Percentiles rank a stretch among this genome's conserved stretches.
Evolutionary conservation across 2,113 vertebrate genomes (phyloP).

Genomic region (Nesogale talazaci): DNA sequence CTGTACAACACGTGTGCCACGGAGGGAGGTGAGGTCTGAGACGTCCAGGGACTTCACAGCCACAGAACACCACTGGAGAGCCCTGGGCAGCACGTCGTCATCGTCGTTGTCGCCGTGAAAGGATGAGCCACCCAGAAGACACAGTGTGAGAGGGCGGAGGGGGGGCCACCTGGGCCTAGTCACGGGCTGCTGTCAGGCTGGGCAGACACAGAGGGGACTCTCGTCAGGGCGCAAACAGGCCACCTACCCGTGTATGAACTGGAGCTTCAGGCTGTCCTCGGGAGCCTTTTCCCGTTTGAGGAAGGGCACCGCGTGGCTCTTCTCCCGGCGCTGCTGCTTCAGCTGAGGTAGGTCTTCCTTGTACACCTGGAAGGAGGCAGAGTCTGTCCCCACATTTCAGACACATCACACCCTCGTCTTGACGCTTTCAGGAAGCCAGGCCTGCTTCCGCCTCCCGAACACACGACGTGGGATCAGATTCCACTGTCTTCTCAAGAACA

Average conservation of each 20-base stretch:
- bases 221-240: background rate
- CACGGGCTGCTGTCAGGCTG: no score
- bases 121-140: background rate
- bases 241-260: slow-evolving; percentile 97
- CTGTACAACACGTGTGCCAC: no score
- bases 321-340: slow-evolving; percentile 93
- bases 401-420: slow-evolving; percentile 7
- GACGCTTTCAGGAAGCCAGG: background rate
- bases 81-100: background rate
- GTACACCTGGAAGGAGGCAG: slow-evolving; percentile 91
- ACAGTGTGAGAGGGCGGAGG: background rate
- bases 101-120: background rate
- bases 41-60: background rate
- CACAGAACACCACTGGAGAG: background rate
- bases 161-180: background rate
- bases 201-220: background rate
- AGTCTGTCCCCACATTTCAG: slow-evolving; percentile 29
- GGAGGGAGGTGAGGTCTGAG: background rate
- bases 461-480: background rate
- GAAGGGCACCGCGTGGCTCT: slow-evolving; percentile 93
- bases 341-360: slow-evolving; percentile 99
- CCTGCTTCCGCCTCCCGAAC: background rate
- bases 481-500: slow-evolving; percentile 14
- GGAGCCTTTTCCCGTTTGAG: slow-evolving; percentile 95
- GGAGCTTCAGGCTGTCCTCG: slow-evolving; percentile 94